Conservation (phyloP, 2,113 vertebrate genomes). For the Corvus hawaiiensis region DNA sequence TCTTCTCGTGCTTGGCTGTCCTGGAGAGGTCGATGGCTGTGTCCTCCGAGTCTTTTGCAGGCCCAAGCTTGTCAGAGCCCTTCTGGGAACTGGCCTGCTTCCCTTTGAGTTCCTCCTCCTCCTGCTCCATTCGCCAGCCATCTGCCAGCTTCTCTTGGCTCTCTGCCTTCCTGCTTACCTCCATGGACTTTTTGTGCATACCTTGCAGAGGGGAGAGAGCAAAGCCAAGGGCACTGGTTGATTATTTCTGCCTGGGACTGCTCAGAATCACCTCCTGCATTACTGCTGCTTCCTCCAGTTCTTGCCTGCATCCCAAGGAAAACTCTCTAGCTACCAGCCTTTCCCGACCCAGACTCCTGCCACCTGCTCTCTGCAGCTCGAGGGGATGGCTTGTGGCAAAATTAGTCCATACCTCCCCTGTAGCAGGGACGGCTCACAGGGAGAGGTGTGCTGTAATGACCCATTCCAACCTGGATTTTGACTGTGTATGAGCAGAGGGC, state of each 20-base stretch:
- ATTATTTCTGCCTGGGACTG: neutral
- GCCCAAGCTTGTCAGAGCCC: neutral
- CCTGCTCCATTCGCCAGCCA: constrained; percentile 59
- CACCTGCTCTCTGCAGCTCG: neutral
- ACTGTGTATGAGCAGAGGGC: neutral
- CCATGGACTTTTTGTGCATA: constrained; percentile 94
- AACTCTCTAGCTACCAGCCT: neutral
- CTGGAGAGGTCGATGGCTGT: constrained; percentile 90
- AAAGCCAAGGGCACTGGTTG: neutral
- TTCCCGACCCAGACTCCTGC: neutral
- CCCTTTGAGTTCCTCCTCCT: constrained; percentile 55
- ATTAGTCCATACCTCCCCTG: neutral
- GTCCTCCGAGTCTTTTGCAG: constrained; percentile 66
- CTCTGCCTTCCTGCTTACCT: constrained; percentile 76
- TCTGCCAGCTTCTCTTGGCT: constrained; percentile 68
- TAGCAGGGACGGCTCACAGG: neutral
- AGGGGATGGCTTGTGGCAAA: neutral
- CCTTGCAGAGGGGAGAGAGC: constrained; percentile 69
- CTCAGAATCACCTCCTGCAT: neutral
- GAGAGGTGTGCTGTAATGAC: neutral
- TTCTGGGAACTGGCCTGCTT: constrained; percentile 39
- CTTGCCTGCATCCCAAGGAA: neutral
- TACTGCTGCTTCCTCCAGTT: neutral
- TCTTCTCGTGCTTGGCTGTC: constrained; percentile 81
- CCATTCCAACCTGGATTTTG: neutral